Evolutionary conservation across 1,140 invertebrate genomes (phyloP).

Genomic region (Heterodera carotae): DNA sequence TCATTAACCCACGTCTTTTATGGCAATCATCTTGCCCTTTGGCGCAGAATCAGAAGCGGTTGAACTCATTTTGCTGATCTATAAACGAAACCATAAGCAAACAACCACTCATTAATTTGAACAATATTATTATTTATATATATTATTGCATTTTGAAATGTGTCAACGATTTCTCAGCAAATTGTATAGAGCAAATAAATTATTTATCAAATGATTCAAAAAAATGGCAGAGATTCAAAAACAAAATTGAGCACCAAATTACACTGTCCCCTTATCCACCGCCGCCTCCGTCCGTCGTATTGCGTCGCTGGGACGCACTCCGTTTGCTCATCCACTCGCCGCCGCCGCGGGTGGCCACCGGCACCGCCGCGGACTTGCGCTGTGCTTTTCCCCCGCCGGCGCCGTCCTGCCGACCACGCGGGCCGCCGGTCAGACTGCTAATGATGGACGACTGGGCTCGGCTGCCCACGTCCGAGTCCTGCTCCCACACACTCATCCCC

Average conservation of each 20-base stretch:
- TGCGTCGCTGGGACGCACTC: background rate
- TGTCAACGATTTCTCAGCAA: too few relatives aligned
- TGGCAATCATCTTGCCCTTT: constrained; percentile 1
- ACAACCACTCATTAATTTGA: too few relatives aligned
- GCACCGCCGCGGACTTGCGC: too few relatives aligned
- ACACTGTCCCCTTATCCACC: too few relatives aligned
- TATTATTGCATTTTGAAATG: too few relatives aligned
- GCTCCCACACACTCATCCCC: background rate
- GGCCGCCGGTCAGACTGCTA: too few relatives aligned
- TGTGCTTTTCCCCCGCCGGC: too few relatives aligned
- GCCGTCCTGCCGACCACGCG: too few relatives aligned
- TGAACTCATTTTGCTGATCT: background rate
- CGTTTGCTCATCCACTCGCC: background rate
- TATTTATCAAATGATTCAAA: background rate
- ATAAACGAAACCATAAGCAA: too few relatives aligned
- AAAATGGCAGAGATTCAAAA: background rate
- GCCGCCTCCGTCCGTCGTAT: background rate
- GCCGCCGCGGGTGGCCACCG: too few relatives aligned
- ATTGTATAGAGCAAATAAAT: too few relatives aligned
- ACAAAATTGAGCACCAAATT: background rate
- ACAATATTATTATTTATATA: too few relatives aligned
- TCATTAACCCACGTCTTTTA: constrained; percentile 43
- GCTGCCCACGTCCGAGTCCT: background rate
- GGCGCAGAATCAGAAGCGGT: background rate
- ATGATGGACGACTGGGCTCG: background rate